Percentiles rank a stretch among this genome's conserved stretches.
Evolutionary conservation across 2,113 vertebrate genomes (phyloP).

Genomic region (Hirundichthys speculiger): DNA sequence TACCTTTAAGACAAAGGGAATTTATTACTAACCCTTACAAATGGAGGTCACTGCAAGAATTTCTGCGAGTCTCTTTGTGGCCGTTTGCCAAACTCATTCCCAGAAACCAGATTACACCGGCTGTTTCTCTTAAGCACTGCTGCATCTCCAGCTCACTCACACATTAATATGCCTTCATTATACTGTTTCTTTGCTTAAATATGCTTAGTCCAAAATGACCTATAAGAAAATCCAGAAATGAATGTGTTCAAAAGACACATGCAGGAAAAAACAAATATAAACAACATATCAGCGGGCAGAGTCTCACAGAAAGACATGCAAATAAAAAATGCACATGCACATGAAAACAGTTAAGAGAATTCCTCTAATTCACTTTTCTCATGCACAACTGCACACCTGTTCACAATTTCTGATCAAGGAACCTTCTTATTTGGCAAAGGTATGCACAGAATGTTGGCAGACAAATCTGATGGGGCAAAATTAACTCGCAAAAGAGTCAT

Average conservation of each 20-base stretch:
- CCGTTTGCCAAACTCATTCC: conserved; percentile 57
- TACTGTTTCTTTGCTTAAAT: conserved; percentile 22
- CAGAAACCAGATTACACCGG: conserved; percentile 61
- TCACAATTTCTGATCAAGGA: conserved; percentile 37
- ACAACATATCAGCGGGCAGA: background rate
- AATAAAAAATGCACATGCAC: background rate
- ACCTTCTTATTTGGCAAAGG: conserved; percentile 4
- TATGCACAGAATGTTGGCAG: conserved; percentile 17
- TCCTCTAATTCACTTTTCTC: conserved; percentile 49
- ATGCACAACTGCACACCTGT: conserved; percentile 53
- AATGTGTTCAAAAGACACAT: conserved; percentile 14
- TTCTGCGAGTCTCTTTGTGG: conserved; percentile 44
- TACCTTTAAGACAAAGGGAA: background rate
- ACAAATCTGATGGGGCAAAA: conserved; percentile 13
- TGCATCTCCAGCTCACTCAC: conserved; percentile 1
- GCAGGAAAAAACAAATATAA: background rate
- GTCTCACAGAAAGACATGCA: conserved; percentile 7
- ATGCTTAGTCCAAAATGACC: conserved; percentile 35
- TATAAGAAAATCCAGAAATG: conserved; percentile 30
- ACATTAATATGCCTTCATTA: conserved; percentile 15
- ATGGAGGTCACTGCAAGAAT: conserved; percentile 26
- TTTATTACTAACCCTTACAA: background rate
- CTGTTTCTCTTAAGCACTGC: conserved; percentile 51
- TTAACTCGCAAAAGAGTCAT: background rate
- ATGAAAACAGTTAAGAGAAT: conserved; percentile 23